Conservation (phyloP, 2,113 vertebrate genomes). For the zebrafish (Danio rerio) region DNA sequence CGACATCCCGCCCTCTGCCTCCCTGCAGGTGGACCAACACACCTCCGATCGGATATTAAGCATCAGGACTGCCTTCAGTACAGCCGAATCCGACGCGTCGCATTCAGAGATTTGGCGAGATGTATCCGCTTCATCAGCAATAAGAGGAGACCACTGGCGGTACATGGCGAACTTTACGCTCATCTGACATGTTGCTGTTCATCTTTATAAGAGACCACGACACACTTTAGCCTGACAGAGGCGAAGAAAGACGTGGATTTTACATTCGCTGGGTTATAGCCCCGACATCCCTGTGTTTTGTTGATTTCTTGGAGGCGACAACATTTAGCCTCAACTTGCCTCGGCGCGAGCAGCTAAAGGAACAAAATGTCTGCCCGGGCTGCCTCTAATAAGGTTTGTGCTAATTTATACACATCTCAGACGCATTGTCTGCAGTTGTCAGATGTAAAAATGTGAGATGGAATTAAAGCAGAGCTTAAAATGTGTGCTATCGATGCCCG, state of each 20-base stretch:
- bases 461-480: not conserved
- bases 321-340: slow-evolving; percentile 60
- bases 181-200: slow-evolving; percentile 75
- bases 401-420: not conserved
- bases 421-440: not conserved
- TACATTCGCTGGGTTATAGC: not conserved
- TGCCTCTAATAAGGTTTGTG: slow-evolving; percentile 74
- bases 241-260: slow-evolving; percentile 5
- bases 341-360: slow-evolving; percentile 67
- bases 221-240: slow-evolving; percentile 74
- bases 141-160: slow-evolving; percentile 52
- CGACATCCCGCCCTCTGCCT: slow-evolving; percentile 45
- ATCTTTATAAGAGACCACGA: slow-evolving; percentile 69
- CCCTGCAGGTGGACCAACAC: slow-evolving; percentile 59
- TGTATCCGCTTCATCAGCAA: slow-evolving; percentile 30
- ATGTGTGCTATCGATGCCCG: not conserved
- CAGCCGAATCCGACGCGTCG: not conserved
- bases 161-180: slow-evolving; percentile 78
- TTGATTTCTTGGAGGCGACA: slow-evolving; percentile 32
- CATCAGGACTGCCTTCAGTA: not conserved
- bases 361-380: slow-evolving; percentile 94
- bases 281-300: not conserved
- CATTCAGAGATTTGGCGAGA: not conserved
- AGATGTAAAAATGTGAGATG: not conserved
- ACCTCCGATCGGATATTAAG: slow-evolving; percentile 42